A percentile compares a stretch with the other conserved stretches of the same genome.
Conservation (phyloP, 2,888 invertebrate species). For the Calliopum simillimum region DNA sequence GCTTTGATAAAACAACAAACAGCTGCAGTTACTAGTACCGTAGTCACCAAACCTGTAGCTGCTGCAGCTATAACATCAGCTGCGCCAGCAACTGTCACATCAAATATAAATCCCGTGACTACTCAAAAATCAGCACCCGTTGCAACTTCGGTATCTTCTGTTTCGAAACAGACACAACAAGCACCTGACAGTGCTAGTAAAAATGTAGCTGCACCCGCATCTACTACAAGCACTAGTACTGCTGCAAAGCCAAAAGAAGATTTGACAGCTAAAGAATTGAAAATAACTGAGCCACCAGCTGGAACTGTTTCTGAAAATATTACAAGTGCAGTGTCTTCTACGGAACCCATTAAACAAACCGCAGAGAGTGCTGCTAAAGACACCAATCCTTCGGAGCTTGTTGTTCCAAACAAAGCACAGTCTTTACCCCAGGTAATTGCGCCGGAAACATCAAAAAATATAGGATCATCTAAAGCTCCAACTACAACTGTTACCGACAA, state of each 20-base stretch:
- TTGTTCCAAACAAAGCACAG: not conserved
- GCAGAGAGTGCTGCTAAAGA: not conserved
- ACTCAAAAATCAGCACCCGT: slow-evolving; percentile 29
- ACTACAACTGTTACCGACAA: not conserved
- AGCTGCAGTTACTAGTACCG: slow-evolving; percentile 8
- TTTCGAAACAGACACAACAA: slow-evolving; percentile 24
- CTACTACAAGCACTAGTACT: not conserved
- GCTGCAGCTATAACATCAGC: slow-evolving; percentile 23
- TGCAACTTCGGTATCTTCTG: slow-evolving; percentile 16
- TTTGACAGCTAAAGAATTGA: not conserved
- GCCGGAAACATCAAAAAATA: not conserved
- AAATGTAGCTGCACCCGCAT: not conserved
- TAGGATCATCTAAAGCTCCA: not conserved
- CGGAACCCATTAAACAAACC: not conserved
- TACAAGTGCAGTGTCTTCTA: not conserved
- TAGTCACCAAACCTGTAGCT: slow-evolving; percentile 24
- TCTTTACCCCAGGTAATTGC: not conserved
- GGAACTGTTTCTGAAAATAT: not conserved
- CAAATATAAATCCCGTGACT: slow-evolving; percentile 28
- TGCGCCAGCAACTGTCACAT: slow-evolving; percentile 8
- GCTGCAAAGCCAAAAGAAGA: slow-evolving; percentile 12
- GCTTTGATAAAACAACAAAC: slow-evolving; percentile 46
- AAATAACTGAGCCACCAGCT: not conserved
- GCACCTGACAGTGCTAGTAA: slow-evolving; percentile 32
- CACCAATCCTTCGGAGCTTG: not conserved